Conservation (phyloP, 2,797 vertebrate genomes). For the Phrynocephalus vlangalii region DNA sequence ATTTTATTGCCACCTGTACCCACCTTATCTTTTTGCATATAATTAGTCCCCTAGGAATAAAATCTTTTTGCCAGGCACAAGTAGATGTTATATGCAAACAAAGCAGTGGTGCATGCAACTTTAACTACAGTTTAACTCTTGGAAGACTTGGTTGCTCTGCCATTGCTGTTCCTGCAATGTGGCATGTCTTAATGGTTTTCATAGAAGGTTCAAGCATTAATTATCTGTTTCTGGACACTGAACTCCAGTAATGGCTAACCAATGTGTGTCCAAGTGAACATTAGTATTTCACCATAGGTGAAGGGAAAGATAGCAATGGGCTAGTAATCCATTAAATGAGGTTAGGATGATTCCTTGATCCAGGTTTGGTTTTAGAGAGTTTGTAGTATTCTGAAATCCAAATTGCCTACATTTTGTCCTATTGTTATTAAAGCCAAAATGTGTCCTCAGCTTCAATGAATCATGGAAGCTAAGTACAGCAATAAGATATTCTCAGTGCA, state of each 20-base stretch:
- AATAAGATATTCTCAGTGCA: conserved; percentile 1
- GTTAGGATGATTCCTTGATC: background rate
- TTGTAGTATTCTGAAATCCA: background rate
- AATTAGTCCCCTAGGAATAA: background rate
- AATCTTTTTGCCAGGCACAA: background rate
- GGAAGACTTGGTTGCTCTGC: background rate
- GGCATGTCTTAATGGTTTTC: background rate
- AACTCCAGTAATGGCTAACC: background rate
- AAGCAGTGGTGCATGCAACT: background rate
- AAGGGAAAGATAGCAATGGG: background rate
- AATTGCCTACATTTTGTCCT: background rate
- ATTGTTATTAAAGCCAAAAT: background rate
- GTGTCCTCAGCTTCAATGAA: background rate
- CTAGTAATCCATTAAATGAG: background rate
- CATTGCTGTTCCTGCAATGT: background rate
- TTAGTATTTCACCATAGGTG: too few species aligned
- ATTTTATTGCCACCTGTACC: background rate
- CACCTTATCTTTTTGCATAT: background rate
- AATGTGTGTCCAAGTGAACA: background rate
- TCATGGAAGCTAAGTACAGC: background rate
- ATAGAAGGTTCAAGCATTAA: background rate
- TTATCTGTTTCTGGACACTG: background rate
- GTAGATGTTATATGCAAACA: background rate
- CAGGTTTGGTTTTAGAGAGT: background rate
- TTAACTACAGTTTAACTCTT: background rate